Evolutionary conservation across 2,888 invertebrate genomes (phyloP), one percentile per base, ranked within the genome.

Genomic region (Fragum fragum): DNA sequence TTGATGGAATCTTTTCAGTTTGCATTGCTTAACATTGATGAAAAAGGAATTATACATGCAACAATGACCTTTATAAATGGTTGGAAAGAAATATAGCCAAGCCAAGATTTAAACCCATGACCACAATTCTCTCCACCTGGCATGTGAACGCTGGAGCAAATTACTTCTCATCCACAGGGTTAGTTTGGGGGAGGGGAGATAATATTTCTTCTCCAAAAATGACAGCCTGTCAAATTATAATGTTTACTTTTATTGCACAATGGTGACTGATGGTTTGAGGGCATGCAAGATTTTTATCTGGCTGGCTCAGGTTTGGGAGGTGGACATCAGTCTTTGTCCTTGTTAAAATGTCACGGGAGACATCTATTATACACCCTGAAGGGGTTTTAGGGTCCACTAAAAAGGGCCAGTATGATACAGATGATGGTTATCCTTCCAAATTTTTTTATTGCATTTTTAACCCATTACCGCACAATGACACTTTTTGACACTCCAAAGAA

Each of bases 321-420:
- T 42, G 23, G 23, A 3, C 39, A 42, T 66, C 42, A 42, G 18
- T 66, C 66, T 36, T 36, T 18, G 14, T 29, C n/a, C 36, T n/a
- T 36, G n/a, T 63, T 32, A 18, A 63, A 39, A 32, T 66, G 66
- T 66, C 66, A 66, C 1, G 11, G 66, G 23, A 26, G 42, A 66
- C 66, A 66, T 66, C 42, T 42, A 42, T n/a, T n/a, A n/a, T 26
- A 66, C 26, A 3, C 66, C 66, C 66, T 66, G 6, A 14, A 66
- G 66, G 66, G 61, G 32, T 29, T 61, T 57, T 57, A 18, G 57
- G 57, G 21, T 23, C 57, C 57, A 47, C 14, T 47, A 3, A 9
- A 47, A 47, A 47, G 47, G 47, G 47, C n/a, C 47, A 9, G 18
- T 47, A 18, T 47, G 47, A 47, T 5, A n/a, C 47, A 47, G 47